Conservation (phyloP, 2,888 invertebrate species). For the Theodoxus fluviatilis region DNA sequence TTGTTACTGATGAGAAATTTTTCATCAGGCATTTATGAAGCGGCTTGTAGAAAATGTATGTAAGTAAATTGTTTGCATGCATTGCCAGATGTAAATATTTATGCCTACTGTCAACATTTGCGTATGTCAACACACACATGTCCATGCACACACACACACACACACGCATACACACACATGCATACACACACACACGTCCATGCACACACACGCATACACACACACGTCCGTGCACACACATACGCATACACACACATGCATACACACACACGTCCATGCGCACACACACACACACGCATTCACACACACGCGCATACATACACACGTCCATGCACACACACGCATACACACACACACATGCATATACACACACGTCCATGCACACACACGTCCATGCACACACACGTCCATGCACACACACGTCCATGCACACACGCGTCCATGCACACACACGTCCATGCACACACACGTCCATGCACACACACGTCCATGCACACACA, state of each 20-base stretch:
- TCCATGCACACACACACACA: neutral
- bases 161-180: constrained; percentile 12
- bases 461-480: neutral
- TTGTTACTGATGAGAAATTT: too few species aligned
- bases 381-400: constrained; percentile 8
- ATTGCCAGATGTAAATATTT: neutral
- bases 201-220: constrained; percentile 13
- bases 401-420: constrained; percentile 20
- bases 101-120: neutral
- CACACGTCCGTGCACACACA: neutral
- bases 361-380: neutral
- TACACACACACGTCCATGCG: constrained; percentile 18
- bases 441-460: neutral
- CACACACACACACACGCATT: constrained; percentile 20
- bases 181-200: constrained; percentile 19
- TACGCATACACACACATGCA: constrained; percentile 17
- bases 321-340: too few species aligned
- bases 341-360: constrained; percentile 21
- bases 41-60: neutral
- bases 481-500: neutral
- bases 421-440: neutral
- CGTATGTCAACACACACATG: neutral
- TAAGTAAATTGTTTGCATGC: neutral
- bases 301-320: neutral
- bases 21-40: too few species aligned